Evolutionary conservation across 2,797 vertebrate species (phyloP).

Genomic region (Melanotaenia parkinsoni): DNA sequence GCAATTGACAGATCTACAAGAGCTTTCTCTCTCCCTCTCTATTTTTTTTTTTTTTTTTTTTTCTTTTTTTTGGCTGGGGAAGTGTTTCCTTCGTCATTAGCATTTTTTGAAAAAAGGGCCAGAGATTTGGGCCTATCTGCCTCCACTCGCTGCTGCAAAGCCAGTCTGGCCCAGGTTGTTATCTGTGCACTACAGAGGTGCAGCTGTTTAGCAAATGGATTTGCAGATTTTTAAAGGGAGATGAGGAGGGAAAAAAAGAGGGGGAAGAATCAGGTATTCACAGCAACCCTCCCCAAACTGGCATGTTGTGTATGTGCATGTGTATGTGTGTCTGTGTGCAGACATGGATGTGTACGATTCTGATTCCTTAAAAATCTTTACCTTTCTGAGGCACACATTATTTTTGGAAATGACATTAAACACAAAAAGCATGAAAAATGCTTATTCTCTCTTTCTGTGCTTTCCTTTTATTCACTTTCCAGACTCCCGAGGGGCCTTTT

Average conservation of each 20-base stretch:
- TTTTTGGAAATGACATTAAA: constrained; percentile 95
- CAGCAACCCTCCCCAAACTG: constrained; percentile 91
- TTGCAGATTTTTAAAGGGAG: constrained; percentile 99
- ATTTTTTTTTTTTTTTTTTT: constrained; percentile 28
- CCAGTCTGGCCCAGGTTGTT: constrained; percentile 99
- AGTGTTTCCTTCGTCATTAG: constrained; percentile 99
- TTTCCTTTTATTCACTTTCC: constrained; percentile 95
- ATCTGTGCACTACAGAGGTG: constrained; percentile 99
- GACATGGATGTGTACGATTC: constrained; percentile 33
- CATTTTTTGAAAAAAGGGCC: constrained; percentile 98
- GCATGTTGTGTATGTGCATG: constrained; percentile 45
- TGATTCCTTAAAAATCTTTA: constrained; percentile 91
- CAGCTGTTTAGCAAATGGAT: constrained; percentile 99
- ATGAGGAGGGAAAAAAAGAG: constrained; percentile 92
- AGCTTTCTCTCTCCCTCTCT: constrained; percentile 80
- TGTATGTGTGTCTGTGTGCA: constrained; percentile 32
- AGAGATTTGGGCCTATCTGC: constrained; percentile 99
- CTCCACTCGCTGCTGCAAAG: constrained; percentile 96
- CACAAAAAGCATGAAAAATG: constrained; percentile 83
- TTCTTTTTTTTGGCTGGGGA: constrained; percentile 90
- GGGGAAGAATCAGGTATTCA: constrained; percentile 97
- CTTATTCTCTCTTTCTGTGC: constrained; percentile 84
- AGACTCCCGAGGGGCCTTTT: constrained; percentile 88
- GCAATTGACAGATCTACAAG: constrained; percentile 99
- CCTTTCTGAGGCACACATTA: constrained; percentile 89